Base-by-base conservation (phyloP, 2,888 invertebrate genomes). In the Dioctria rufipes region DNA sequence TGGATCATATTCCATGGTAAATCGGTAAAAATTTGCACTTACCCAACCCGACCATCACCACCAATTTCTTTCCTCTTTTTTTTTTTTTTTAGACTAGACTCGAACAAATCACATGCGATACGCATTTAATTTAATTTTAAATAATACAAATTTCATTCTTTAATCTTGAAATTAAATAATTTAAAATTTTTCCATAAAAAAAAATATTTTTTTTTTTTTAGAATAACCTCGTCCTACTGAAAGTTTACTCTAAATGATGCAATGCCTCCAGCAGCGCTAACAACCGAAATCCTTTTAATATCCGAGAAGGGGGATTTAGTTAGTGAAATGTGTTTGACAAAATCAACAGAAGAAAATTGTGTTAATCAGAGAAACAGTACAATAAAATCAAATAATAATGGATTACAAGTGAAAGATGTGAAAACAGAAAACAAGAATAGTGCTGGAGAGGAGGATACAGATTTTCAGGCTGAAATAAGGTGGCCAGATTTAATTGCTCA, bases 401-500 rank as follows among this genome's bases (percentile, higher is more conserved):
- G 25, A 25, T 25, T 25, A 25, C 1, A 25, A 25, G 25, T 40
- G 13, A 25, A 25, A 25, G 3, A 61, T 11, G 25, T 25, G 25
- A 0, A 5, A 37, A 61, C 13, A 66, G 9, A 40, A 4, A 39
- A 5, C n/a, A 4, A 66, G 13, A 13, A 61, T n/a, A 42, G 11
- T 43, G 4, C 13, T n/a, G n/a, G 9, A n/a, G 43, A 11, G 42
- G 13, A 66, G 42, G n/a, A n/a, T 43, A 81, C 82, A 42, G 85
- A 86, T 83, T 95, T 93, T 85, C 89, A 88, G 81, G 90, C 95
- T 3, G 89, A 89, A 84, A 92, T 94, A 81, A 91, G 92, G 87
- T 95, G 95, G 95, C 93, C 93, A 0, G 95, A 95, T 87, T 89
- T 95, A 2, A 86, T 89, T 13, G 95, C 91, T 37, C 95, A 95